A percentile compares a stretch with the other conserved stretches of the same genome.
Conservation (phyloP, 2,888 invertebrate genomes). For the Andrena dorsata region DNA sequence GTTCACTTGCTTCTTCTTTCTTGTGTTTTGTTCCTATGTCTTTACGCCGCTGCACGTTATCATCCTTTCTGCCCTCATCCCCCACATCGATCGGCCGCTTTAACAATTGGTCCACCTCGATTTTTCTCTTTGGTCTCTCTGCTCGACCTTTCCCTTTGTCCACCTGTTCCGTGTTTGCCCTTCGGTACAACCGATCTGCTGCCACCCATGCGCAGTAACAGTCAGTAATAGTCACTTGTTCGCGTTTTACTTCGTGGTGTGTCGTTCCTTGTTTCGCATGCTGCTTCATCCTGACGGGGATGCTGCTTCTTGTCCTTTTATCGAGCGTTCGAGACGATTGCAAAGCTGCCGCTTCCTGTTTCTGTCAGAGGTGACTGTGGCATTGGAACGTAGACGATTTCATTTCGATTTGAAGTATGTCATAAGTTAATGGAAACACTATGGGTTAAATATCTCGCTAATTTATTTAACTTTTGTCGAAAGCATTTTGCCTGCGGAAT, state of each 20-base stretch:
- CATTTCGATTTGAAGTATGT: constrained; percentile 13
- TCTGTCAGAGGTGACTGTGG: too few species aligned
- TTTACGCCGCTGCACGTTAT: background rate
- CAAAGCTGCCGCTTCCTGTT: constrained; percentile 19
- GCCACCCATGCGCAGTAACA: background rate
- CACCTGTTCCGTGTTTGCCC: background rate
- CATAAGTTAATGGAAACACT: background rate
- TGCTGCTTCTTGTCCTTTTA: constrained; percentile 9
- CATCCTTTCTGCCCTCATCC: background rate
- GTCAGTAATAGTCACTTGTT: too few species aligned
- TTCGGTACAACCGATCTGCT: background rate
- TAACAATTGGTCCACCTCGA: background rate
- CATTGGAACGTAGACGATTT: constrained; percentile 7
- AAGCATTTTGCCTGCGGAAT: too few species aligned
- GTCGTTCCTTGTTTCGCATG: background rate
- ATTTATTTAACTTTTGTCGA: background rate
- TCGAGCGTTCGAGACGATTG: constrained; percentile 24
- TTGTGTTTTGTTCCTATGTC: background rate
- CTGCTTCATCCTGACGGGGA: background rate
- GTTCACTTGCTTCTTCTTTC: background rate
- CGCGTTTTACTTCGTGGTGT: background rate
- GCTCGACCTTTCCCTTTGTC: background rate
- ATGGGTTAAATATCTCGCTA: background rate
- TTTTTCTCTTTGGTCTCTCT: background rate
- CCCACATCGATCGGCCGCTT: background rate